Conservation (phyloP, 1,140 invertebrate species). For the Heliconius himera region DNA sequence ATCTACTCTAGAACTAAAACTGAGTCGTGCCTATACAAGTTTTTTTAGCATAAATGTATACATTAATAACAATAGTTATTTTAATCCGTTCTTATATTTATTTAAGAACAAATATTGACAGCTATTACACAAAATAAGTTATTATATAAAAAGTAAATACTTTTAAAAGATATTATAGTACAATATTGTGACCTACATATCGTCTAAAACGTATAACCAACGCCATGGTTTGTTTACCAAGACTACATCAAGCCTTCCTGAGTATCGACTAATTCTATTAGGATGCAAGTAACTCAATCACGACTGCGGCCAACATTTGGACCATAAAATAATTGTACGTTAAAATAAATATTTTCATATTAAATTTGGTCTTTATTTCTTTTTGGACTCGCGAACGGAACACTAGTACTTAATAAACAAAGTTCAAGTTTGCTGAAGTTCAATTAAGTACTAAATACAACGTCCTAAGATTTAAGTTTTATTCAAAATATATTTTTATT, state of each 20-base stretch:
- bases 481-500: too few species aligned
- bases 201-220: background rate
- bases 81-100: too few species aligned
- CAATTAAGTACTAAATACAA: too few species aligned
- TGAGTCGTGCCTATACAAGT: too few species aligned
- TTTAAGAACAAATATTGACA: too few species aligned
- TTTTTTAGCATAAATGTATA: too few species aligned
- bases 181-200: background rate
- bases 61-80: too few species aligned
- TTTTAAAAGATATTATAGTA: background rate
- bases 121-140: background rate
- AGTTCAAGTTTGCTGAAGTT: too few species aligned
- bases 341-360: background rate
- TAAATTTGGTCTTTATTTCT: background rate
- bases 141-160: background rate
- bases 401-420: too few species aligned
- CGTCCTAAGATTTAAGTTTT: too few species aligned
- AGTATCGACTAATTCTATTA: background rate
- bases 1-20: too few species aligned
- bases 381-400: too few species aligned
- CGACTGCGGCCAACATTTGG: background rate
- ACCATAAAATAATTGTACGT: background rate
- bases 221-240: background rate
- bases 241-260: background rate
- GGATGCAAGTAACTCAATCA: constrained; percentile 11